Base-by-base conservation (phyloP, 2,113 vertebrate species). In the Corydoras sp. region DNA sequence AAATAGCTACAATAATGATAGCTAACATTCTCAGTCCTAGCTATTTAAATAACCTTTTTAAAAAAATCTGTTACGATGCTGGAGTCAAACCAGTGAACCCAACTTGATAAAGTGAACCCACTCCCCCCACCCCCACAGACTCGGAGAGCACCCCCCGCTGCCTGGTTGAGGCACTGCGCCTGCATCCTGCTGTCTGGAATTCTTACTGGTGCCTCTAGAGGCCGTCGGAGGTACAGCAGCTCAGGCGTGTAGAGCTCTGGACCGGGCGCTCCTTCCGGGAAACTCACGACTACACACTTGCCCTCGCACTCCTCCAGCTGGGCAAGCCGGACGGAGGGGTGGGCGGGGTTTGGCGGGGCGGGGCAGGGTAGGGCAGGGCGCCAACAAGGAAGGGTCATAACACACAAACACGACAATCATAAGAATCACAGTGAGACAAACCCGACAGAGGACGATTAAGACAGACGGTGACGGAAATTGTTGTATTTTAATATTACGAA, bases 191-290 rank as follows among this genome's bases (percentile, higher is more conserved):
- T 72, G 69, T 62, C 69, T 32, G 13, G 70, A 65, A 76, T 74
- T 85, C 89, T 91, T 90, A 91, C 90, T 87, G 88, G 87, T 75
- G 87, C 85, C 88, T 88, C 88, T 85, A 90, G 74, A 83, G 88
- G 86, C 83, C 51, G 85, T 70, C 84, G 83, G 79, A 56, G 78
- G 78, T 76, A 88, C 73, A 84, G 85, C 80, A 83, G 78, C 84
- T 82, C 78, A 61, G 90, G 84, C 71, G 81, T 85, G 87, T 89
- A 91, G 79, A 89, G 83, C 79, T 87, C 84, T 83, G 79, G 77
- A 82, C 82, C 77, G 77, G 77, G 80, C 76, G 78, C 82, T 62
- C 76, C 76, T 79, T 86, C 83, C 66, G 86, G 84, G 78, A 86
- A 78, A 79, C 80, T 85, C 76, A 77, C 68, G 74, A 80, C 68